Evolutionary conservation across 2,888 invertebrate genomes (phyloP), one percentile per base, ranked within the genome.

Genomic region (Trichogramma evanescens): DNA sequence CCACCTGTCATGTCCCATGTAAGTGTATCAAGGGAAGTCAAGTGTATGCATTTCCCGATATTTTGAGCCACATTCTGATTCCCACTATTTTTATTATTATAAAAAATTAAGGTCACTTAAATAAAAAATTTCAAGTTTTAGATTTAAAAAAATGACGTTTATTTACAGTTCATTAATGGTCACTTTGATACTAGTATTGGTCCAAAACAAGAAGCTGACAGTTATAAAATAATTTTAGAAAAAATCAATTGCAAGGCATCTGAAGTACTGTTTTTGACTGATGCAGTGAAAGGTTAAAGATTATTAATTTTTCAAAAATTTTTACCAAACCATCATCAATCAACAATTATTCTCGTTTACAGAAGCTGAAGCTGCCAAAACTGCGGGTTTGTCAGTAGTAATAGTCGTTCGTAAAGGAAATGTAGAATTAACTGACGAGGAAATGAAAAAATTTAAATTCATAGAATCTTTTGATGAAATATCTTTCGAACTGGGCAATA

Each of bases 161-260:
- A 54, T 62, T 67, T 67, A 64, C 71, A 86, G 86, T 74, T 80
- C 60, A 79, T 97, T 61, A 83, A 84, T 53, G 90, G 87, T 0
- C 88, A 92, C 77, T 97, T 93, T 74, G 96, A 97, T 74, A 94
- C 95, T 0, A 84, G 84, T 4, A 83, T 90, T 61, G 97, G 97
- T 0, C 76, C 83, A 42, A 97, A 97, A 77, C 86, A 86, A 65
- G 89, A 93, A 66, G 72, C 82, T 0, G 78, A 81, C 3, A 95
- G 95, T 69, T 97, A 96, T 76, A 81, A 80, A 57, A 86, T 85
- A 51, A 95, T 97, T 63, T 81, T 85, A 1, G 81, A 85, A 66
- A 82, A 87, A 68, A 82, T 95, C 50, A 82, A 81, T 54, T 81
- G 82, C 62, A 80, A 82, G 45, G 78, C 89, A 10, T 83, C 84